Evolutionary conservation across 2,113 vertebrate genomes (phyloP).

Genomic region (Excalfactoria chinensis): DNA sequence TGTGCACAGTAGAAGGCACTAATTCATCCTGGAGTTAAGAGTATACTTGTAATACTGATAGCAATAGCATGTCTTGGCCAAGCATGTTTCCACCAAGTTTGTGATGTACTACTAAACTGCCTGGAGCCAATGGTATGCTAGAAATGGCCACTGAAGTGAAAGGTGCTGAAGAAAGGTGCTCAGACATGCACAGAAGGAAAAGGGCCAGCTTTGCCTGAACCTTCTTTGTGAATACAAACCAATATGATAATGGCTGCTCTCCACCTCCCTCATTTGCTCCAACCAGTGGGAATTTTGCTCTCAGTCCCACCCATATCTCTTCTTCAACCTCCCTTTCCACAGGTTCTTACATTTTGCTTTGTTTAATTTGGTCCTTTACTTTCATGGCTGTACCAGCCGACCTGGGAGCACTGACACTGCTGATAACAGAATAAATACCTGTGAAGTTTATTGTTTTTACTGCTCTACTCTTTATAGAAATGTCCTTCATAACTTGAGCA

Average conservation of each 20-base stretch:
- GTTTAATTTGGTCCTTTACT: background rate
- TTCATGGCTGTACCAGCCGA: background rate
- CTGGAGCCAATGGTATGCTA: background rate
- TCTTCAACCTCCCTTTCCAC: background rate
- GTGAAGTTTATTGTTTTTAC: slow-evolving; percentile 3
- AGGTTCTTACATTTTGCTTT: background rate
- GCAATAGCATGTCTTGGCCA: background rate
- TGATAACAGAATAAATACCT: background rate
- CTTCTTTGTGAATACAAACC: background rate
- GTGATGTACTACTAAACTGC: background rate
- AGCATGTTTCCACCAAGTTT: background rate
- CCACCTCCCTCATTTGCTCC: background rate
- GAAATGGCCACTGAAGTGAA: background rate
- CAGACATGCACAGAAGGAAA: background rate
- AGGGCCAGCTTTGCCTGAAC: background rate
- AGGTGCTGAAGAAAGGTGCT: background rate
- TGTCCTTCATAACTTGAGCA: slow-evolving; percentile 5
- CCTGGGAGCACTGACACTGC: background rate
- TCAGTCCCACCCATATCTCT: background rate
- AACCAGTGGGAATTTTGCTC: background rate
- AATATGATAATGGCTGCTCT: background rate
- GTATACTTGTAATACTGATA: background rate
- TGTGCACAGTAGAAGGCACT: background rate
- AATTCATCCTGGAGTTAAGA: background rate
- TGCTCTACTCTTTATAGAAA: slow-evolving; percentile 15